Base-by-base conservation (phyloP, 2,888 invertebrate genomes). In the Dorcus parallelipipedus region DNA sequence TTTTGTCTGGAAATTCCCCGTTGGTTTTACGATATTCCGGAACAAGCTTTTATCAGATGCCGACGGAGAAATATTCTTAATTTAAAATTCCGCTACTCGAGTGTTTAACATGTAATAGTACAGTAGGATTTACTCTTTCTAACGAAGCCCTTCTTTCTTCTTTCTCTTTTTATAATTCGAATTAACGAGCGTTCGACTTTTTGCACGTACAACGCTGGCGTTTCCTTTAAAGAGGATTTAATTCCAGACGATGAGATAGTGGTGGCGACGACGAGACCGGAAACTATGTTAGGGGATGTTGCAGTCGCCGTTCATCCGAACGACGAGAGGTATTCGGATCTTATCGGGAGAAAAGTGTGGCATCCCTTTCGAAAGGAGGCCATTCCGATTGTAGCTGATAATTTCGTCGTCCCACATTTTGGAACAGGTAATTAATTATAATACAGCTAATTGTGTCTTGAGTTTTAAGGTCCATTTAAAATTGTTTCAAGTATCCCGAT, bases 271-370 rank as follows among this genome's bases (percentile, higher is more conserved):
- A 99, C 99, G 0, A 89, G 99, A 70, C 88, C 97, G 26, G 99
- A 99, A 82, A 99, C 99, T 0, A 97, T 99, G 94, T 80, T 99
- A 9, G 93, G 98, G 1, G 99, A 99, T 77, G 92, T 95, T 0
- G 99, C 96, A 0, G 90, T 99, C 1, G 98, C 98, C n/a, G 97
- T 99, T 0, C 92, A 99, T 80, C 98, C 99, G 0, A 83, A 90
- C 2, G 97, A 99, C 72, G 76, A 79, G 3, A 85, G 98, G 69
- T 99, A 97, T 75, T 85, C 84, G 58, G 86, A 87, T 69, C 79
- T 95, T 50, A 86, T 94, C 63, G 96, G 96, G 43, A 91, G 91
- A 79, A 82, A 80, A 68, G 86, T 95, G 1, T 79, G 83, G 43
- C 99, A 99, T 84, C 98, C 99, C 0, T 93, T 99, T 77, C 82